Conservation (phyloP, 1,140 invertebrate species). For the Reticulitermes speratus region DNA sequence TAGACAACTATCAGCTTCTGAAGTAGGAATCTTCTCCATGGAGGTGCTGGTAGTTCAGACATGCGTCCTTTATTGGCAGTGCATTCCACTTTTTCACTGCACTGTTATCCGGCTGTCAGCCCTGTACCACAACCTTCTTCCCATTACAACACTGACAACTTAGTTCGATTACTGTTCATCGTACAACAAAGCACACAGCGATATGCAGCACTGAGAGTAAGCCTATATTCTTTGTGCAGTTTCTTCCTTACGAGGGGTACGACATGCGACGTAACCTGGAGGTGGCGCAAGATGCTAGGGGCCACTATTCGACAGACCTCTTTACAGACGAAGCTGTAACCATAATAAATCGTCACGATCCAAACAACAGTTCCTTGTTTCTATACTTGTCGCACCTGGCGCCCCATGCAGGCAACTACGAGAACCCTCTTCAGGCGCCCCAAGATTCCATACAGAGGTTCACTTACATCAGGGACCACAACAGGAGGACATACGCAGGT, state of each 20-base stretch:
- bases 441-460: slow-evolving; percentile 49
- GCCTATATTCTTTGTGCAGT: not conserved
- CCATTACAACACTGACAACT: too few relatives aligned
- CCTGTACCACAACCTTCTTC: too few relatives aligned
- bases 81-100: too few relatives aligned
- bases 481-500: slow-evolving; percentile 49
- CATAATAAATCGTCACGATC: slow-evolving; percentile 55
- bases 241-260: slow-evolving; percentile 41
- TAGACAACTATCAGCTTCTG: too few relatives aligned
- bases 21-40: too few relatives aligned
- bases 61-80: too few relatives aligned
- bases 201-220: not conserved
- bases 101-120: too few relatives aligned
- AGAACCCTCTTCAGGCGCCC: slow-evolving; percentile 51
- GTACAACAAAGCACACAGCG: too few relatives aligned
- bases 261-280: slow-evolving; percentile 54
- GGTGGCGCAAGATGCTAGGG: slow-evolving; percentile 38
- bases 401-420: slow-evolving; percentile 47
- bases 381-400: slow-evolving; percentile 50
- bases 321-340: slow-evolving; percentile 73
- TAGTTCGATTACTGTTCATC: too few relatives aligned
- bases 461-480: slow-evolving; percentile 48
- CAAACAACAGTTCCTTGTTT: slow-evolving; percentile 47
- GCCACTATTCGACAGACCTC: slow-evolving; percentile 77
- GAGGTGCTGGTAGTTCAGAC: too few relatives aligned